Percentiles rank a stretch among this genome's conserved stretches.
phyloP scores from a whole-genome alignment of 37 sponge, comb jelly and placozoan species.

The Aplysina aerophoba region DNA sequence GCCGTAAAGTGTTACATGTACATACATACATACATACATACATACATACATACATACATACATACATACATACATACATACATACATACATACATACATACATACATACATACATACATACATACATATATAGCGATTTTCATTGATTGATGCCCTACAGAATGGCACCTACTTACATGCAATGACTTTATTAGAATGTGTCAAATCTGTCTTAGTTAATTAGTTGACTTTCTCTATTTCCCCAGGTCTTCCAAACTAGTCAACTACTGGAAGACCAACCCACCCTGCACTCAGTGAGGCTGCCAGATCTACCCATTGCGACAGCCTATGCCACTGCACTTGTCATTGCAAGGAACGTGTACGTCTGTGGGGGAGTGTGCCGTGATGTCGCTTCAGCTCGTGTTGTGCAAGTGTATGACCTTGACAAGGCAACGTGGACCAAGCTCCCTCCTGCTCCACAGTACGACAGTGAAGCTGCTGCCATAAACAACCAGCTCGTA shows the following conservation, averaged over 20 bases:
- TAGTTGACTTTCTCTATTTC: not conserved
- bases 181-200: too few relatives aligned
- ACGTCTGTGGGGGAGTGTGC: constrained; percentile 4
- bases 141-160: too few relatives aligned
- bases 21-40: too few relatives aligned
- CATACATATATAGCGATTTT: too few relatives aligned
- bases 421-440: not conserved
- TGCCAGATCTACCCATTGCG: constrained; percentile 7
- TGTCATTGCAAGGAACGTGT: not conserved
- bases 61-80: too few relatives aligned
- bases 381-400: not conserved
- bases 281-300: not conserved
- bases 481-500: not conserved
- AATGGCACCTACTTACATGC: too few relatives aligned
- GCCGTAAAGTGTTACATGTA: too few relatives aligned
- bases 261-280: not conserved
- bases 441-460: not conserved
- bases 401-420: constrained; percentile 1
- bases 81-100: too few relatives aligned
- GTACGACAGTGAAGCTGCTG: not conserved
- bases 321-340: not conserved
- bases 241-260: not conserved
- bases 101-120: too few relatives aligned
- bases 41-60: too few relatives aligned
- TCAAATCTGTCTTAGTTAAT: too few relatives aligned